Evolutionary conservation across 2,797 vertebrate genomes (phyloP).

Genomic region (Sylvilagus floridanus): DNA sequence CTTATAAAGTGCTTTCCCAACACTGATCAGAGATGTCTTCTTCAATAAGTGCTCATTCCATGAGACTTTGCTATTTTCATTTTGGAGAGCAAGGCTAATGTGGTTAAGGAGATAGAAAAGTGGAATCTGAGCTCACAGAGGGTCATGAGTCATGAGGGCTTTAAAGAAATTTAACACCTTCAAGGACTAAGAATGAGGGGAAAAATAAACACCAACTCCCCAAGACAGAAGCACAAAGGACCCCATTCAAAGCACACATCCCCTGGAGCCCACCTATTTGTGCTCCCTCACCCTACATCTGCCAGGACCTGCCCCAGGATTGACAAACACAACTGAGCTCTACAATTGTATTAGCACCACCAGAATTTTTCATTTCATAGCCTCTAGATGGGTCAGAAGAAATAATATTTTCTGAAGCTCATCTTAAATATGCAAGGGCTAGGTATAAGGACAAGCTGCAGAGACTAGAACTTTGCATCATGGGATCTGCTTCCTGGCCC

Average conservation of each 20-base stretch:
- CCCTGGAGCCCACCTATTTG: slow-evolving; percentile 35
- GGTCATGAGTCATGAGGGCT: slow-evolving; percentile 44
- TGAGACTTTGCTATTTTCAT: not conserved
- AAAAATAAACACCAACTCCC: slow-evolving; percentile 49
- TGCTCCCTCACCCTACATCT: not conserved
- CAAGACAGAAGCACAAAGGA: not conserved
- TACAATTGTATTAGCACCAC: slow-evolving; percentile 5
- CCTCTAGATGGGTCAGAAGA: not conserved
- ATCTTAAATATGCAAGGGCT: not conserved
- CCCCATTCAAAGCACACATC: slow-evolving; percentile 9
- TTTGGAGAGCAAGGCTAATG: slow-evolving; percentile 12
- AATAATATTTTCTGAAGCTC: slow-evolving; percentile 38
- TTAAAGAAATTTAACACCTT: slow-evolving; percentile 62
- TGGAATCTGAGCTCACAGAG: slow-evolving; percentile 53
- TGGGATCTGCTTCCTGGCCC: not conserved
- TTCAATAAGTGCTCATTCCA: not conserved
- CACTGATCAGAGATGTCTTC: not conserved
- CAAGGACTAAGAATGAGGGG: not conserved
- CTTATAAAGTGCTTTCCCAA: not conserved
- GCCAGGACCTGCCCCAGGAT: not conserved
- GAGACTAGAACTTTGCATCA: not conserved
- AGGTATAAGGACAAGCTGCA: not conserved
- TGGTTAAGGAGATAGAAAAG: not conserved
- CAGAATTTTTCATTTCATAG: not conserved
- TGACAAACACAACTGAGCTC: slow-evolving; percentile 27